Conservation (phyloP, 2,888 invertebrate species). For the Euplexia lucipara region DNA sequence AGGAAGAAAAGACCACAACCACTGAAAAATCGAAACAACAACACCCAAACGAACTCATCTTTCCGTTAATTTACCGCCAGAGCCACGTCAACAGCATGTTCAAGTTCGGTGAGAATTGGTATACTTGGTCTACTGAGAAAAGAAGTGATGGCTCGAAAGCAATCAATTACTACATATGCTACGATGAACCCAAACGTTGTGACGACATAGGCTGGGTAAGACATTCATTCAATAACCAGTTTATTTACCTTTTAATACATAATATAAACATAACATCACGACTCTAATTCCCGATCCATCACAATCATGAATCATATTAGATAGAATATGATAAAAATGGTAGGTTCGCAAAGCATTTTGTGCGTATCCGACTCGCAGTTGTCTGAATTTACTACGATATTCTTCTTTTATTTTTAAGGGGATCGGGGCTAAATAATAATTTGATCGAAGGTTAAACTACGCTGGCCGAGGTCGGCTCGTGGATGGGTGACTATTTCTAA, state of each 20-base stretch:
- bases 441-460: too few relatives aligned
- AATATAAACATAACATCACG: too few relatives aligned
- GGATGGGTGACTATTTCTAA: too few relatives aligned
- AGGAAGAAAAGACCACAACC: constrained; percentile 73
- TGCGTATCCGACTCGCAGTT: too few relatives aligned
- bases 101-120: constrained; percentile 87
- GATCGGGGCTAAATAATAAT: too few relatives aligned
- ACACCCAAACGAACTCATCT: constrained; percentile 86
- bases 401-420: too few relatives aligned
- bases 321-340: too few relatives aligned
- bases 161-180: constrained; percentile 84
- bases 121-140: constrained; percentile 86
- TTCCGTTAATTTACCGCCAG: constrained; percentile 85
- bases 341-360: too few relatives aligned
- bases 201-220: constrained; percentile 88
- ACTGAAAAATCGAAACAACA: constrained; percentile 76
- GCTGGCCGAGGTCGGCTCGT: too few relatives aligned
- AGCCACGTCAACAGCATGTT: constrained; percentile 87
- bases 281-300: too few relatives aligned
- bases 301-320: too few relatives aligned
- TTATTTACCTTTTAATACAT: not conserved
- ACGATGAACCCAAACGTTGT: constrained; percentile 86
- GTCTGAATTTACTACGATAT: too few relatives aligned
- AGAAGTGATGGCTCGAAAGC: constrained; percentile 83
- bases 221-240: constrained; percentile 1